These are phyloP conservation scores for Eurystomus gularis DNA, from an alignment of 2,113 vertebrate species.

Conservation along the genomic window DNA sequence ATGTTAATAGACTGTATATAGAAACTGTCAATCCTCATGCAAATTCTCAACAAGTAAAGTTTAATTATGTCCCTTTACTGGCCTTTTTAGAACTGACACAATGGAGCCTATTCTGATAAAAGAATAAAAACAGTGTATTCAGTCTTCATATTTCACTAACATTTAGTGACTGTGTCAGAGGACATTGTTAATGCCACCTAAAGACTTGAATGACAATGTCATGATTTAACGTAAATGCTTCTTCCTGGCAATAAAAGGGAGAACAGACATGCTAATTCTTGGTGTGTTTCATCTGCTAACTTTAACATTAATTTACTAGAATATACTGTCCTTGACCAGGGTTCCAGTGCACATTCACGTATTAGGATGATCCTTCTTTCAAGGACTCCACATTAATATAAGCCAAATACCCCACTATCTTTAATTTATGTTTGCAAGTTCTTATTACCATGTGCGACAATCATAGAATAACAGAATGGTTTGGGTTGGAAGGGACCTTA, in stretches of 20 bases:
- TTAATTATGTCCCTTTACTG: slow-evolving; percentile 48
- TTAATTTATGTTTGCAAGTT: not conserved
- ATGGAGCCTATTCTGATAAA: not conserved
- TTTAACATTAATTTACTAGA: not conserved
- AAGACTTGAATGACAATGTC: not conserved
- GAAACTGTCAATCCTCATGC: slow-evolving; percentile 52
- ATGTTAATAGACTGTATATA: slow-evolving; percentile 41
- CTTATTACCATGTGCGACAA: not conserved
- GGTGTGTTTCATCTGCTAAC: not conserved
- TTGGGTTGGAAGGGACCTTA: not conserved
- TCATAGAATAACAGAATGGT: not conserved
- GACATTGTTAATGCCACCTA: not conserved
- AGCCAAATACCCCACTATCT: not conserved
- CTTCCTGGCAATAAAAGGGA: not conserved
- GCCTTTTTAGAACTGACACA: slow-evolving; percentile 20
- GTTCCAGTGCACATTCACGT: not conserved
- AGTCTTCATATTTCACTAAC: not conserved
- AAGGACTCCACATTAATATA: not conserved
- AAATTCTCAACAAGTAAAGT: slow-evolving; percentile 21
- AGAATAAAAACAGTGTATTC: not conserved
- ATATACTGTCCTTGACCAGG: not conserved
- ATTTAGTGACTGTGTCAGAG: not conserved
- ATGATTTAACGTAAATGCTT: not conserved
- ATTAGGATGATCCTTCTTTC: not conserved
- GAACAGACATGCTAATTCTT: not conserved